Evolutionary conservation across 2,888 invertebrate species (phyloP).

Genomic region (Colostygia pectinataria): DNA sequence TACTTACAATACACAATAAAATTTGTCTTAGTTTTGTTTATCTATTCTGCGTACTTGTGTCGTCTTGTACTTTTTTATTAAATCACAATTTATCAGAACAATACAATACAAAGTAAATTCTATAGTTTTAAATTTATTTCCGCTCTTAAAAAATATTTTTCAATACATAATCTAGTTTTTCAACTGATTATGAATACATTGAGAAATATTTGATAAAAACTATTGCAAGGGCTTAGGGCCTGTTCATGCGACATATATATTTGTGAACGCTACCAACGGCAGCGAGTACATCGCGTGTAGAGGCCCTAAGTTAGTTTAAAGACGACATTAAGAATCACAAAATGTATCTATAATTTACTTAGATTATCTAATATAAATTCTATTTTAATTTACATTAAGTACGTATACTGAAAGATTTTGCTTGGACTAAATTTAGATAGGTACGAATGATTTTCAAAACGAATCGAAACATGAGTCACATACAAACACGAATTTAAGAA

Average conservation of each 20-base stretch:
- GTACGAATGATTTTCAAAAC: slow-evolving; percentile 57
- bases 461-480: slow-evolving; percentile 42
- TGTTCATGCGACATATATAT: slow-evolving; percentile 25
- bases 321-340: slow-evolving; percentile 66
- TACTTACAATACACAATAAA: slow-evolving; percentile 81
- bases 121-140: not conserved
- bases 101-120: not conserved
- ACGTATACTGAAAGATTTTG: slow-evolving; percentile 82
- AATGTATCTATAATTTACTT: slow-evolving; percentile 79
- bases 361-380: slow-evolving; percentile 82
- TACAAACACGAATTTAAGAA: slow-evolving; percentile 54
- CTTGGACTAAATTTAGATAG: slow-evolving; percentile 76
- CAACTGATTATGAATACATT: too few relatives aligned
- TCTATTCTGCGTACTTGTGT: slow-evolving; percentile 69
- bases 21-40: slow-evolving; percentile 76
- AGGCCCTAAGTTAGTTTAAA: slow-evolving; percentile 52
- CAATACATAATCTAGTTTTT: too few relatives aligned
- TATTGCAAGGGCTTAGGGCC: slow-evolving; percentile 23
- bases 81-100: too few relatives aligned
- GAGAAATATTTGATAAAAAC: not conserved
- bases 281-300: slow-evolving; percentile 55
- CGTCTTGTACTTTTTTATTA: slow-evolving; percentile 18
- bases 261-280: slow-evolving; percentile 11
- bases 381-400: slow-evolving; percentile 81
- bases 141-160: slow-evolving; percentile 1